Evolutionary conservation across 2,888 invertebrate species (phyloP).

Genomic region (Netelia melanura): DNA sequence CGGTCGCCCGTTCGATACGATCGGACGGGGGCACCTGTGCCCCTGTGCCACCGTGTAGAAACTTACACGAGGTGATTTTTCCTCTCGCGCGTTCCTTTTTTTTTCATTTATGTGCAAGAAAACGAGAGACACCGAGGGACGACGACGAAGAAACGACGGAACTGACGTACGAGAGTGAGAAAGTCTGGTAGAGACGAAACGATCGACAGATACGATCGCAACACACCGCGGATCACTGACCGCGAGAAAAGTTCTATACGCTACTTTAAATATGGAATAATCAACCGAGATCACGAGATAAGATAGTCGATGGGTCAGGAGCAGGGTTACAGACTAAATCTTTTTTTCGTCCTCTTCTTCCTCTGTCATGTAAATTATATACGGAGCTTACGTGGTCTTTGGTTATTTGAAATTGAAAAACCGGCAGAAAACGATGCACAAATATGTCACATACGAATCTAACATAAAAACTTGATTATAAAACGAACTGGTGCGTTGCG

Average conservation of each 20-base stretch:
- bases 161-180: constrained; percentile 42
- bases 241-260: constrained; percentile 68
- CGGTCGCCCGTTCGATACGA: constrained; percentile 81
- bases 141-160: constrained; percentile 32
- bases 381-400: constrained; percentile 3
- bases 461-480: neutral
- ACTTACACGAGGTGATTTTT: constrained; percentile 45
- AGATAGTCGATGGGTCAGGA: constrained; percentile 79
- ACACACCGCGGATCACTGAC: constrained; percentile 77
- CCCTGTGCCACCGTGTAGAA: constrained; percentile 77
- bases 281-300: constrained; percentile 78
- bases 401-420: neutral
- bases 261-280: constrained; percentile 84
- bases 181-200: constrained; percentile 32
- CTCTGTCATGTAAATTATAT: constrained; percentile 82
- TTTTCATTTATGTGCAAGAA: constrained; percentile 18
- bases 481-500: neutral
- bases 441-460: neutral
- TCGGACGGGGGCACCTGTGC: constrained; percentile 82
- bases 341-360: constrained; percentile 14
- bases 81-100: constrained; percentile 40
- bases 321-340: constrained; percentile 65
- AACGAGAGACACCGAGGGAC: constrained; percentile 12
- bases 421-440: constrained; percentile 7
- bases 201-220: constrained; percentile 61